Conservation (phyloP, 2,888 invertebrate genomes). For the Sphaeridia pumilis region DNA sequence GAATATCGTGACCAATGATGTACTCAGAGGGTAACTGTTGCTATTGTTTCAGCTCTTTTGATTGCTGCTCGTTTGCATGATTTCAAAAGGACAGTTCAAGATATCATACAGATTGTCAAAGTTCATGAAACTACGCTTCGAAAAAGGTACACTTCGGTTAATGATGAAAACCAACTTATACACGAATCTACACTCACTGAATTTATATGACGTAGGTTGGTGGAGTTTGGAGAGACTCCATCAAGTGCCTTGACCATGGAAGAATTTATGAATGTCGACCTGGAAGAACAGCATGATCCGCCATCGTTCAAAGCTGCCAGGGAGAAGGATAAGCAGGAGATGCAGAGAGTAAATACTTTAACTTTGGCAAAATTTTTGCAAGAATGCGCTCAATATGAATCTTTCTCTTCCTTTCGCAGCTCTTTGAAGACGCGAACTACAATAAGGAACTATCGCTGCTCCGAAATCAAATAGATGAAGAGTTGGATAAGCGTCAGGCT, state of each 20-base stretch:
- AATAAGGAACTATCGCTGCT: slow-evolving; percentile 54
- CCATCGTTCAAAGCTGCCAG: slow-evolving; percentile 87
- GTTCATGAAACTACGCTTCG: slow-evolving; percentile 87
- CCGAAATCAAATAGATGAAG: slow-evolving; percentile 74
- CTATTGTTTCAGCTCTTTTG: slow-evolving; percentile 58
- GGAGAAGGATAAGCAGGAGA: slow-evolving; percentile 70
- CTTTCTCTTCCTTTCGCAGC: neutral
- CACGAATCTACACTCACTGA: too few relatives aligned
- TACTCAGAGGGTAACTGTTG: slow-evolving; percentile 7
- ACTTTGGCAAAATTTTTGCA: too few relatives aligned
- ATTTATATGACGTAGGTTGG: slow-evolving; percentile 47
- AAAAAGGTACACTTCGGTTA: slow-evolving; percentile 60
- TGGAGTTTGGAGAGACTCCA: slow-evolving; percentile 94
- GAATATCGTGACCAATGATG: too few relatives aligned
- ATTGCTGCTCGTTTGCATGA: slow-evolving; percentile 89
- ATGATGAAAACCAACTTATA: too few relatives aligned
- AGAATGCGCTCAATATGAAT: too few relatives aligned
- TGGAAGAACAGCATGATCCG: slow-evolving; percentile 93
- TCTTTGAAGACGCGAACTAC: slow-evolving; percentile 45
- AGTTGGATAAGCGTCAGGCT: slow-evolving; percentile 50
- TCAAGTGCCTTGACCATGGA: slow-evolving; percentile 88
- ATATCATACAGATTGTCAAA: slow-evolving; percentile 88
- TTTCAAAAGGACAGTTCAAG: slow-evolving; percentile 70
- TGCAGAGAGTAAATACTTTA: slow-evolving; percentile 71
- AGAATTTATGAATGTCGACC: slow-evolving; percentile 91